phyloP scores from a whole-genome alignment of 2,797 vertebrate species.

The Stomatorhinus walkeri region DNA sequence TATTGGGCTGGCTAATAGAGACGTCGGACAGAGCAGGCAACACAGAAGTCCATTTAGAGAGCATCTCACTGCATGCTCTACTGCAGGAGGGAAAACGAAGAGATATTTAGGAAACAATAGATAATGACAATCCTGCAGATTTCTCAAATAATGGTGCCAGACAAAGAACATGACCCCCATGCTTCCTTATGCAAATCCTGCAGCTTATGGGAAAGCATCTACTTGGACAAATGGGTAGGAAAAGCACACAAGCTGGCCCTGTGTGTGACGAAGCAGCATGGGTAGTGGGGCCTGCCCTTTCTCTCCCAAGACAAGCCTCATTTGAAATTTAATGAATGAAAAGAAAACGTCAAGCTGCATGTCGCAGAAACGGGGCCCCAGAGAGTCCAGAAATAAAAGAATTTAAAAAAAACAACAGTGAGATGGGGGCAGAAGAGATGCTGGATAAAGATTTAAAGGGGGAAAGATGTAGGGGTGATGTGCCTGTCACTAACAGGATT shows the following conservation, averaged over 20 bases:
- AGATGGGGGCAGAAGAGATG: conserved; percentile 38
- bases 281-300: conserved; percentile 42
- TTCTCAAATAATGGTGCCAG: conserved; percentile 38
- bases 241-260: conserved; percentile 42
- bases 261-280: conserved; percentile 50
- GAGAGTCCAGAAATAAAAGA: conserved; percentile 53
- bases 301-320: conserved; percentile 48
- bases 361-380: conserved; percentile 48
- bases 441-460: conserved; percentile 39
- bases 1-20: conserved; percentile 6
- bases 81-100: conserved; percentile 6
- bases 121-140: conserved; percentile 35
- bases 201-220: conserved; percentile 31
- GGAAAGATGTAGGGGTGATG: conserved; percentile 32
- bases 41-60: background rate
- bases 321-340: conserved; percentile 57
- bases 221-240: conserved; percentile 39
- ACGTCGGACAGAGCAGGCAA: background rate
- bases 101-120: conserved; percentile 25
- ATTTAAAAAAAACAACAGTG: conserved; percentile 50
- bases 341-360: conserved; percentile 45
- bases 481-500: conserved; percentile 44
- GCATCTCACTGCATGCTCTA: background rate
- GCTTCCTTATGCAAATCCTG: conserved; percentile 49
- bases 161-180: conserved; percentile 30